Evolutionary conservation across 1,140 invertebrate genomes (phyloP), one percentile per base, ranked within the genome.

Genomic region (Drosophila grimshawi): DNA sequence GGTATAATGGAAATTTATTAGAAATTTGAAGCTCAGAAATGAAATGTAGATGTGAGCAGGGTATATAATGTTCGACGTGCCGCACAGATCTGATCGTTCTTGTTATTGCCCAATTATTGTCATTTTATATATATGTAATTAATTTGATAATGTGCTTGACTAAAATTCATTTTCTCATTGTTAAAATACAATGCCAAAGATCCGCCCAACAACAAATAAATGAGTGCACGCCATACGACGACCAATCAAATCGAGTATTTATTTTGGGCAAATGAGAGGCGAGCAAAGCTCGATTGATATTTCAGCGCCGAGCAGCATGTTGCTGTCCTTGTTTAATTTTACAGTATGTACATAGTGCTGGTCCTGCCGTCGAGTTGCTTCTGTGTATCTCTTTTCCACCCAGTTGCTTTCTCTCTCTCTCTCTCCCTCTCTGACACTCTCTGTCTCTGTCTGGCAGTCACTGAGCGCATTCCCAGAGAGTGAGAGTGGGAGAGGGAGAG

Each of bases 211-310:
- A 45, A 55, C 49, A 39, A 29, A 39, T 33, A 45, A 55, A 62
- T 46, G 8, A 19, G 19, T 19, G 19, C 19, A 19, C 19, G 19
- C 19, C 19, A 19, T 5, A 59, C 19, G 52, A 19, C 29, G 49
- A 61, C 70, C 70, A 73, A 73, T 73, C 49, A 73, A 55, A 55
- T 39, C 1, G 29, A 5, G 29, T 49, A 41, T 19, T 61, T 29
- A 46, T 60, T 68, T 68, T 48, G 33, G 39, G 11, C 64, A 68
- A 68, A 68, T 73, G 56, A 43, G 56, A 68, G 39, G 55, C 49
- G 48, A 53, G 51, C 56, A 68, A 55, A 49, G 27, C 48, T 7
- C 5, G 5, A 37, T 7, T 35, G 53, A 66, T 59, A 52, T 37
- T 59, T 43, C 27, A 49, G 59, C 57, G 11, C 52, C 62, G 39